Conservation (phyloP, 2,113 vertebrate species). For the Turdus rufiventris region DNA sequence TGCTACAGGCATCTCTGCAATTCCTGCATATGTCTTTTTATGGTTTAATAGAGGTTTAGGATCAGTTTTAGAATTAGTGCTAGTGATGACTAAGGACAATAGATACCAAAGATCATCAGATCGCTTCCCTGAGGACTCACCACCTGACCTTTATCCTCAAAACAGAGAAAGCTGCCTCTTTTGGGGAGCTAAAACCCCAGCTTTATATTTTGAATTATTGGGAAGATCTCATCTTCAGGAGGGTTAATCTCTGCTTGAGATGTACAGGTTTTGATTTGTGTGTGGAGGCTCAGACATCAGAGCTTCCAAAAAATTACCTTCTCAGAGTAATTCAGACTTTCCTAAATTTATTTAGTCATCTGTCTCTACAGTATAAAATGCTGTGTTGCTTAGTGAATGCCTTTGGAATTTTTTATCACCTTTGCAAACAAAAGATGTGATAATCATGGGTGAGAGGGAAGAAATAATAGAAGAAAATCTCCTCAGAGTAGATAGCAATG, state of each 20-base stretch:
- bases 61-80: not conserved
- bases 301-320: not conserved
- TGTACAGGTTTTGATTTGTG: not conserved
- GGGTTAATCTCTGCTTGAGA: not conserved
- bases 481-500: not conserved
- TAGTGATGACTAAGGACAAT: not conserved
- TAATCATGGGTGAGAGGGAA: not conserved
- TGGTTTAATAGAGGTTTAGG: not conserved
- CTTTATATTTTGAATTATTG: not conserved
- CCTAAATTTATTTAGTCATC: not conserved
- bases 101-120: not conserved
- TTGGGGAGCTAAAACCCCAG: not conserved
- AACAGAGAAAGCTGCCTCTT: not conserved
- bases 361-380: not conserved
- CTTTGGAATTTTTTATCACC: not conserved
- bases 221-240: not conserved
- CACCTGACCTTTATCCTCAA: not conserved
- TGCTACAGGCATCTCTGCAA: not conserved
- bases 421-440: not conserved
- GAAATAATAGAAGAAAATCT: not conserved
- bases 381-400: not conserved
- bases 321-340: not conserved
- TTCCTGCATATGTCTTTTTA: not conserved
- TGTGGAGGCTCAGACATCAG: not conserved
- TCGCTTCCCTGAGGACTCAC: not conserved